Base-by-base conservation (phyloP, 2,113 vertebrate species). In the Oceanodroma tethys region DNA sequence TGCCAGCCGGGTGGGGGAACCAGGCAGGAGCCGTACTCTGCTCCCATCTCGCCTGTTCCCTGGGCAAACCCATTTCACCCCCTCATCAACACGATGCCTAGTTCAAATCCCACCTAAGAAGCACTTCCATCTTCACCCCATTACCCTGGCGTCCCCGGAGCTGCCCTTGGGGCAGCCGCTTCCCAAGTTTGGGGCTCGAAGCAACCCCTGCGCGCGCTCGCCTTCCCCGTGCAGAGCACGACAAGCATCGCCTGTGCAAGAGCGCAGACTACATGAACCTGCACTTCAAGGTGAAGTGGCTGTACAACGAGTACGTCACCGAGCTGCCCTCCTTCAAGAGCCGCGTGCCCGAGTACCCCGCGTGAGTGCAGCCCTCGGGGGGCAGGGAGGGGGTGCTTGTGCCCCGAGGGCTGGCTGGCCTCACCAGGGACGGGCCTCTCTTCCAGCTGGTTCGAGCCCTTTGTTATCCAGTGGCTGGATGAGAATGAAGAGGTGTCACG, bases 201-300 rank as follows among this genome's bases (percentile, higher is more conserved):
- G 67, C 30, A n/a, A 70, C 32, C 17, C 36, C 55, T 3, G 1
- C 1, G 1, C 2, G 12, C 48, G 1, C 4, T 10, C 4, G 0
- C 32, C 56, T 40, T 52, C 43, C 40, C 74, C 4, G 1, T 25
- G 34, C 96, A 99, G 99, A 99, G 93, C 99, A 99, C 1, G 99
- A 99, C 94, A 99, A 99, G 95, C 99, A 99, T 70, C 99, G 99
- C 7, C 96, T 99, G 81, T 99, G 99, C 97, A 99, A 99, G 98
- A 99, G 99, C 1, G 99, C 99, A 0, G 99, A 99, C 98, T 99
- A 99, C 98, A 99, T 99, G 99, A 99, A 99, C 98, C 98, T 99
- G 91, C 99, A 99, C 98, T 99, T 99, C 98, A 99, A 99, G 97
- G 99, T 99, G 76, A 99, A 99, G 97, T 99, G 99, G 99, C 97